These are phyloP conservation scores for Tipula confusa DNA, from an alignment of 2,888 invertebrate genomes.

Conservation along the genomic window DNA sequence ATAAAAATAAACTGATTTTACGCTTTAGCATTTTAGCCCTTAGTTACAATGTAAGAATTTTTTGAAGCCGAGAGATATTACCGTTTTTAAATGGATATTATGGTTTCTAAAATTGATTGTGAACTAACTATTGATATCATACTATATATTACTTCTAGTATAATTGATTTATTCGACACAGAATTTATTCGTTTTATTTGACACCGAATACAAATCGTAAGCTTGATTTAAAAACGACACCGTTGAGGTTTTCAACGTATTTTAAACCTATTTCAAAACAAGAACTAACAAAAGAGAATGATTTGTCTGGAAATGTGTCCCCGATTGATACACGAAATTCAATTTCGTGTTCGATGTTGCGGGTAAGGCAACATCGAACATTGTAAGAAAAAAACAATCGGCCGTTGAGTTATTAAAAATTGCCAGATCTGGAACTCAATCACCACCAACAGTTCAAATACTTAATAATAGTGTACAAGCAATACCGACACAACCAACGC, in stretches of 20 bases:
- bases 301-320: slow-evolving; percentile 57
- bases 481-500: slow-evolving; percentile 27
- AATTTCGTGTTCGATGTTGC: slow-evolving; percentile 56
- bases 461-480: slow-evolving; percentile 31
- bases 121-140: too few relatives aligned
- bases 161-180: too few relatives aligned
- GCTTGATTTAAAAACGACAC: slow-evolving; percentile 36
- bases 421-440: background rate
- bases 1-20: too few relatives aligned
- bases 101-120: too few relatives aligned
- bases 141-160: too few relatives aligned
- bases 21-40: too few relatives aligned
- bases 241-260: slow-evolving; percentile 38
- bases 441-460: background rate
- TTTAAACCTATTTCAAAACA: slow-evolving; percentile 37
- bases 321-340: slow-evolving; percentile 63
- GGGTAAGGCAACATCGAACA: slow-evolving; percentile 57
- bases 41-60: too few relatives aligned
- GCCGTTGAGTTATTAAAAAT: slow-evolving; percentile 67
- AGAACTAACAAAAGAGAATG: slow-evolving; percentile 32
- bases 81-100: too few relatives aligned
- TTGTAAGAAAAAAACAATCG: slow-evolving; percentile 55
- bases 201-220: slow-evolving; percentile 41
- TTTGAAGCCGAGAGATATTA: too few relatives aligned
- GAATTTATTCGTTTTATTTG: too few relatives aligned